Base-by-base conservation (phyloP, 2,888 invertebrate genomes). In the Eremobia ochroleuca region DNA sequence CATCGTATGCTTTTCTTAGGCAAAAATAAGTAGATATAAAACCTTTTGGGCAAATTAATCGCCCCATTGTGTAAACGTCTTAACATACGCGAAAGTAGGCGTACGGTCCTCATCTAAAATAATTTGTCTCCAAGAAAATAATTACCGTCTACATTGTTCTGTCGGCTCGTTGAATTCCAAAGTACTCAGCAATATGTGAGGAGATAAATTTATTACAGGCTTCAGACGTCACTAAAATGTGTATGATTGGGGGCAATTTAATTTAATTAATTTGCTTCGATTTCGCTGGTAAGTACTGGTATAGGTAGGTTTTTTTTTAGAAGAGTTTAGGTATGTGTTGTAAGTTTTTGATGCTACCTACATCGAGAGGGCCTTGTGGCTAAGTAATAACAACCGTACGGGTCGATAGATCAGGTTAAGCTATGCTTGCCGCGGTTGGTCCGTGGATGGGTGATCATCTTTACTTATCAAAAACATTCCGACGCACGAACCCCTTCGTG, bases 91-190 rank as follows among this genome's bases (percentile, higher is more conserved):
- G 34, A n/a, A 69, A 82, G 66, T 77, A 71, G 49, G 62, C 69
- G 34, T 74, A 74, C 67, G 25, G 52, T 73, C 28, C 18, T 66
- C 65, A 68, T 77, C 64, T 74, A 34, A 83, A 82, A 76, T 87
- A 81, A 80, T 79, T 75, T 80, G 72, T 73, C 66, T 69, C 40
- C 72, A 76, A 74, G 81, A 83, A 83, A 85, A 83, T 82, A 83
- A 85, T 86, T 85, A 81, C 78, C 37, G 59, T 80, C 80, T 58
- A 73, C 77, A 81, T 85, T 85, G 83, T 86, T 78, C 72, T 77
- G 81, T 69, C 75, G 85, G 78, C 75, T 89, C 88, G 86, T 88
- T 85, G 75, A 86, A 89, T 88, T 80, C 74, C 49, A 62, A 55
- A 74, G 78, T 70, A 81, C 81, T 65, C 55, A 52, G 62, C 67